Evolutionary conservation across 2,113 vertebrate species (phyloP).

Genomic region (Hiodon tergisus): DNA sequence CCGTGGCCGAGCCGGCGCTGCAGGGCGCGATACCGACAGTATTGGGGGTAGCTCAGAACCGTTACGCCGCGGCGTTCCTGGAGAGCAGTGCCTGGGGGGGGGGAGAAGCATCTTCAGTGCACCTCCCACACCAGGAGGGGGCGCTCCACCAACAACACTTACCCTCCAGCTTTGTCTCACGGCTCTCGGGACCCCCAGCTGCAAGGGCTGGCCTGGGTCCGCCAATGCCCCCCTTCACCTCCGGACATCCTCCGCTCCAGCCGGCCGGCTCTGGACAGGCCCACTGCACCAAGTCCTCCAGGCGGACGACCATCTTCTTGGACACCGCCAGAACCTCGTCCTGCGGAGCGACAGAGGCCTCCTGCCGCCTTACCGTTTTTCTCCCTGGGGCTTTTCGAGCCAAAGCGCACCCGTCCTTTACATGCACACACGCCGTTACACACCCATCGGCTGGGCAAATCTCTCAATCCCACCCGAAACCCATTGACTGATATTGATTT

Average conservation of each 20-base stretch:
- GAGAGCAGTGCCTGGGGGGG: conserved; percentile 27
- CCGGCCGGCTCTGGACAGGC: conserved; percentile 45
- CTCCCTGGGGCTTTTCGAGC: too few species aligned
- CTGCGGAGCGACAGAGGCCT: conserved; percentile 31
- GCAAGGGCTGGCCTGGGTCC: conserved; percentile 12
- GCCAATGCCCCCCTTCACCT: conserved; percentile 15
- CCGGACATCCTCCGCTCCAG: conserved; percentile 40
- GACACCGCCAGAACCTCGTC: conserved; percentile 70
- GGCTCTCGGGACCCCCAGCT: too few species aligned
- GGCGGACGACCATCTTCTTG: conserved; percentile 65
- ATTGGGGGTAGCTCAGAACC: conserved; percentile 71
- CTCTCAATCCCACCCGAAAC: too few species aligned
- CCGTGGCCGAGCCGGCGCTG: conserved; percentile 52
- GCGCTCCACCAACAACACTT: too few species aligned
- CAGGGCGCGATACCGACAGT: conserved; percentile 69
- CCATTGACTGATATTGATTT: too few species aligned
- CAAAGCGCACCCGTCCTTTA: too few species aligned
- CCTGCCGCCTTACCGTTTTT: neutral
- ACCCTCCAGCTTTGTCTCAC: conserved; percentile 20
- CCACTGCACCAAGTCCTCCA: conserved; percentile 68
- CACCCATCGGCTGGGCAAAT: too few species aligned
- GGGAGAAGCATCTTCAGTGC: neutral
- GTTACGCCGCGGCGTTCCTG: conserved; percentile 37
- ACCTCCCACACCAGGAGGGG: too few species aligned
- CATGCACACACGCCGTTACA: too few species aligned